Evolutionary conservation across 2,888 invertebrate species (phyloP), one percentile per base, ranked within the genome.

Genomic region (Hyalella azteca): DNA sequence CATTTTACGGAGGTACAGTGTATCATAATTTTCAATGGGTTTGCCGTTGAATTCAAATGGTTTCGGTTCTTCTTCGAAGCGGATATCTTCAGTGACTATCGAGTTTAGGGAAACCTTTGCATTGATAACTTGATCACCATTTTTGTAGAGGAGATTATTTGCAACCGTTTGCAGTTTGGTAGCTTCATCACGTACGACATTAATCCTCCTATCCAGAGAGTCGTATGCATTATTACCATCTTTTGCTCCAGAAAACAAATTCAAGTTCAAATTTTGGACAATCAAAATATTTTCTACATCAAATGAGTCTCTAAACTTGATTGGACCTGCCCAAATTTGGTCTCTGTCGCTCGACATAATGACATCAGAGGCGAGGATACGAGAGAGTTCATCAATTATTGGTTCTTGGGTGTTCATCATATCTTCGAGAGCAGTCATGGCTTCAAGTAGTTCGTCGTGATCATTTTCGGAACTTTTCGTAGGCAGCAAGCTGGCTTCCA

Each of bases 281-380:
- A n/a, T n/a, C 66, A 66, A 36, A 4, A 36, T 19, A 3, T 36
- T 36, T 19, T 66, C 66, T 19, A 66, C 66, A 32, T 66, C 36
- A 36, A 66, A 66, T 7, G 66, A 66, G 19, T 66, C 29, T 36
- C n/a, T n/a, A 36, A 66, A 66, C 7, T 66, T 66, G 66, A 66
- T 19, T 9, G 66, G 66, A 19, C 66, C 66, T 15, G 19, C 19
- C 66, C 66, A 66, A 15, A 36, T 15, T 4, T 66, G 66, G n/a
- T 66, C 36, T 7, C 7, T 36, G 19, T 66, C 66, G 5, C 36
- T 66, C 19, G 36, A 29, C 66, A 66, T 66, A n/a, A 66, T 66
- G 15, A 36, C 29, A 1, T 66, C 19, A 22, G 29, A 36, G 19
- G n/a, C 7, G 19, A 66, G 66, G 36, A 66, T 36, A 36, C 36